Percentiles rank a stretch among this genome's conserved stretches.
phyloP scores from a whole-genome alignment of 2,888 invertebrate genomes.

The Drosophila rubida region DNA sequence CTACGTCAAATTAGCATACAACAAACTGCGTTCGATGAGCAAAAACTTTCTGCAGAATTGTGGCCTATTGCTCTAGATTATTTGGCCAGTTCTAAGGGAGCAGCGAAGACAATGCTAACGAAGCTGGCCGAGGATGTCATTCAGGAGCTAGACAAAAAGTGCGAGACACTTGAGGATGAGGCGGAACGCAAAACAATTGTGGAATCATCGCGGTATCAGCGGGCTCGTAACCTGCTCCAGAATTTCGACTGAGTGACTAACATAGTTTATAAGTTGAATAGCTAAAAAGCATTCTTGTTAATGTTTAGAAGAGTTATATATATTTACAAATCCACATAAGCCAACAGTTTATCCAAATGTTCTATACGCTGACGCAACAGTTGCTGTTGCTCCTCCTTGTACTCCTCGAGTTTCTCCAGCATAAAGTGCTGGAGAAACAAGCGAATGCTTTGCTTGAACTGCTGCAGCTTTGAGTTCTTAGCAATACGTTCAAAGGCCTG shows the following conservation, averaged over 20 bases:
- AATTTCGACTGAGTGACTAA: slow-evolving; percentile 68
- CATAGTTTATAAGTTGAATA: slow-evolving; percentile 10
- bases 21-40: slow-evolving; percentile 88
- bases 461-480: slow-evolving; percentile 89
- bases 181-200: slow-evolving; percentile 57
- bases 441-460: slow-evolving; percentile 92
- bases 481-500: slow-evolving; percentile 90
- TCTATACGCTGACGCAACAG: slow-evolving; percentile 87
- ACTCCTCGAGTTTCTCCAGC: slow-evolving; percentile 85
- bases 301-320: slow-evolving; percentile 42
- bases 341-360: slow-evolving; percentile 89
- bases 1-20: slow-evolving; percentile 91
- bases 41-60: slow-evolving; percentile 87
- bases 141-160: slow-evolving; percentile 86
- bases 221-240: slow-evolving; percentile 83
- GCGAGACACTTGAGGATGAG: slow-evolving; percentile 62
- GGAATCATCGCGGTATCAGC: slow-evolving; percentile 79
- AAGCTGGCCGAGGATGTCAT: slow-evolving; percentile 88
- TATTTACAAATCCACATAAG: slow-evolving; percentile 81
- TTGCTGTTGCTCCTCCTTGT: slow-evolving; percentile 84
- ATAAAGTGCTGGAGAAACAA: slow-evolving; percentile 95
- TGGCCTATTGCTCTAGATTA: slow-evolving; percentile 90
- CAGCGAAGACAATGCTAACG: slow-evolving; percentile 87
- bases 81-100: slow-evolving; percentile 89
- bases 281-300: slow-evolving; percentile 49